phyloP scores from a whole-genome alignment of 30 jellyfish, hydroid and myxozoan genomes.

The Cassiopea xamachana region DNA sequence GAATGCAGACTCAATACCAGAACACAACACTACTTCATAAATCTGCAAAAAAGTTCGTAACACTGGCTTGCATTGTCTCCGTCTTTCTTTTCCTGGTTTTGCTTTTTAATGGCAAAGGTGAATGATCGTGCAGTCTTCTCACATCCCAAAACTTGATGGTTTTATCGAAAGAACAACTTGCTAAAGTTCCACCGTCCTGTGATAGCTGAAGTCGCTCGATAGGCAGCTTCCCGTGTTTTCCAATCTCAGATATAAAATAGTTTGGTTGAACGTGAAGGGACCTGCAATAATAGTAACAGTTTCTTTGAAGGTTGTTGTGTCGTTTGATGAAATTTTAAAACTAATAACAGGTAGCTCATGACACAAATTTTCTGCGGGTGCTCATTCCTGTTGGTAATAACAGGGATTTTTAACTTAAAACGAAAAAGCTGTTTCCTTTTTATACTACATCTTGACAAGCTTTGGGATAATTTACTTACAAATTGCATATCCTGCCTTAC shows the following conservation, averaged over 20 bases:
- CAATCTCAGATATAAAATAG: slow-evolving; percentile 71
- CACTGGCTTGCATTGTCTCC: slow-evolving; percentile 28
- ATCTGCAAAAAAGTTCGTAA: slow-evolving; percentile 74
- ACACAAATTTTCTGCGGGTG: no score
- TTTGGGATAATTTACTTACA: no score
- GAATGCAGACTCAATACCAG: not conserved
- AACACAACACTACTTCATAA: slow-evolving; percentile 17
- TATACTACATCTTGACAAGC: no score
- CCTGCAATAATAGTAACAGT: slow-evolving; percentile 24
- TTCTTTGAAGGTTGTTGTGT: no score
- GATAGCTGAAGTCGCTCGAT: slow-evolving; percentile 74
- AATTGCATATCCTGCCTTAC: no score
- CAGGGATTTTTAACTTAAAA: no score
- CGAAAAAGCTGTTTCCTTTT: no score
- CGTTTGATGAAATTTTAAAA: no score
- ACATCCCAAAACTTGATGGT: slow-evolving; percentile 84
- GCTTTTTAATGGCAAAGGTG: slow-evolving; percentile 25
- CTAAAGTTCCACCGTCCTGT: slow-evolving; percentile 54
- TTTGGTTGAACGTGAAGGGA: slow-evolving; percentile 84
- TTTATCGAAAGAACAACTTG: slow-evolving; percentile 79
- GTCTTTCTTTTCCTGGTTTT: slow-evolving; percentile 69
- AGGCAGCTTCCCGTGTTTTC: slow-evolving; percentile 83
- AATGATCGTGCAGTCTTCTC: slow-evolving; percentile 39
- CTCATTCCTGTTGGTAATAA: no score
- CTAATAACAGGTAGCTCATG: no score